phyloP scores from a whole-genome alignment of 1,140 invertebrate genomes.

The Drepana arcuata region DNA sequence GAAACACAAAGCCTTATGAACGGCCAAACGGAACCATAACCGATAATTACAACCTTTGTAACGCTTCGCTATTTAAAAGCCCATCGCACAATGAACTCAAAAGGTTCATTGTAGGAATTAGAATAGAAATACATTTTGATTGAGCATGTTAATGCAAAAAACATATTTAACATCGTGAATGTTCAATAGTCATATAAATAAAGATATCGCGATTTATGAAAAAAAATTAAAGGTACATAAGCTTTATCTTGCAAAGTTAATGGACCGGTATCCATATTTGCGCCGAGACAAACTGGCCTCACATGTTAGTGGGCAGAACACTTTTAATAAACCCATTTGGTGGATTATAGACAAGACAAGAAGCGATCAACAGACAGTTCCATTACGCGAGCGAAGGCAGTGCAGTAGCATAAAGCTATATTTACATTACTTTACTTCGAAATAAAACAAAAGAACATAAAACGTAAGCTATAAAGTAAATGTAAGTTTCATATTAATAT shows the following conservation, averaged over 20 bases:
- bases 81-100: constrained; percentile 29
- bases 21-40: constrained; percentile 48
- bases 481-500: too few species aligned
- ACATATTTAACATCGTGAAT: too few species aligned
- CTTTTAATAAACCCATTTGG: constrained; percentile 55
- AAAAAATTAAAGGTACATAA: too few species aligned
- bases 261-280: constrained; percentile 27
- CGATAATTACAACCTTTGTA: constrained; percentile 66
- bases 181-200: too few species aligned
- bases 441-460: too few species aligned
- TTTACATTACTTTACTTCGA: too few species aligned
- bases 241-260: constrained; percentile 25
- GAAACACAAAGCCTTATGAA: constrained; percentile 44
- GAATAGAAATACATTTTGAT: constrained; percentile 25
- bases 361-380: constrained; percentile 47
- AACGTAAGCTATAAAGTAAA: too few species aligned
- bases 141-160: constrained; percentile 13
- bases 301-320: constrained; percentile 35
- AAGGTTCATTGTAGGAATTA: constrained; percentile 14
- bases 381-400: too few species aligned
- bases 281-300: constrained; percentile 18
- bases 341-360: constrained; percentile 44
- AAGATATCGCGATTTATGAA: too few species aligned
- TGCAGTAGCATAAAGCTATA: too few species aligned
- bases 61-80: constrained; percentile 33